phyloP scores from a whole-genome alignment of 23 tunicate genomes.

The Diplosoma virens region DNA sequence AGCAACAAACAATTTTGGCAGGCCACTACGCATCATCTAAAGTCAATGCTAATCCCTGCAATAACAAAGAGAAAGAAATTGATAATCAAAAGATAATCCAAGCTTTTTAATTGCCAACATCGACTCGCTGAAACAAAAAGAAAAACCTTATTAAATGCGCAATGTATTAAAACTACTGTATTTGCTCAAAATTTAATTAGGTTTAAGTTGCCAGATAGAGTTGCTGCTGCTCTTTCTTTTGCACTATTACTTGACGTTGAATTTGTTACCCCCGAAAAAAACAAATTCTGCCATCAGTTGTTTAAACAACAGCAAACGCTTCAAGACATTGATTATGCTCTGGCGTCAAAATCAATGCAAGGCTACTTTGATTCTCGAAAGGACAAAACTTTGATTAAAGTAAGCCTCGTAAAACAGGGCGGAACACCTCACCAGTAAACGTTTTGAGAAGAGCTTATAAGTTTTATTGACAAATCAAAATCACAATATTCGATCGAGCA shows the following conservation, averaged over 20 bases:
- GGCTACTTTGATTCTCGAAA: too few relatives aligned
- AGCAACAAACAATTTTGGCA: not conserved
- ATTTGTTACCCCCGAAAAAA: conserved; percentile 4
- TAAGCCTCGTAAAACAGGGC: too few relatives aligned
- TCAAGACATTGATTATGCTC: too few relatives aligned
- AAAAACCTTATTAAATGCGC: not conserved
- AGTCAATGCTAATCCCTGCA: not conserved
- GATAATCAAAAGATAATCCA: not conserved
- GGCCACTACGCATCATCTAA: not conserved
- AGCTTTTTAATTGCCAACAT: not conserved
- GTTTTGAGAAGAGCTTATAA: too few relatives aligned
- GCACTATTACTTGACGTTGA: conserved; percentile 7
- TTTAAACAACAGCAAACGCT: too few relatives aligned
- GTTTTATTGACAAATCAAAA: too few relatives aligned
- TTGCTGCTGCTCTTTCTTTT: conserved; percentile 3
- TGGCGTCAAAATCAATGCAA: too few relatives aligned
- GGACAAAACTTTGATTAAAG: too few relatives aligned
- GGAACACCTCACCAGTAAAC: too few relatives aligned
- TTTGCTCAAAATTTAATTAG: not conserved
- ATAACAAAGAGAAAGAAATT: not conserved
- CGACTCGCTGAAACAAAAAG: not conserved
- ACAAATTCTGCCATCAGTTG: too few relatives aligned
- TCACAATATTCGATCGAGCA: too few relatives aligned
- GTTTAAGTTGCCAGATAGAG: not conserved
- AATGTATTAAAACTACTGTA: not conserved